Conservation (phyloP, 2,888 invertebrate species). For the Drosophila austrosaltans region DNA sequence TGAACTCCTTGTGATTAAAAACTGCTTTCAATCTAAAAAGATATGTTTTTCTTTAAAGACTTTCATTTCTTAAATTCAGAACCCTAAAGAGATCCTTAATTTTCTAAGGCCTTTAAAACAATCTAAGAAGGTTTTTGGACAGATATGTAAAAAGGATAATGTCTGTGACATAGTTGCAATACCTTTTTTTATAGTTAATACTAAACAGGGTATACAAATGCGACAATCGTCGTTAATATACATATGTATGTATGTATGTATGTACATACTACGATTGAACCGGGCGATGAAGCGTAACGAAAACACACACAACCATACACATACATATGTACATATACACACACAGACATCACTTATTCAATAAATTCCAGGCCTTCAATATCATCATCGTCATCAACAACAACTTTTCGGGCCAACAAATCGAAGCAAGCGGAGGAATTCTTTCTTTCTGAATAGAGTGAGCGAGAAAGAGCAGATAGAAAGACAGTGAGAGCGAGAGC, state of each 20-base stretch:
- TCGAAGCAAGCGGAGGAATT: slow-evolving; percentile 29
- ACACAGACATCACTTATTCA: slow-evolving; percentile 43
- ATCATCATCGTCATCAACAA: slow-evolving; percentile 34
- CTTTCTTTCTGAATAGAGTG: slow-evolving; percentile 29
- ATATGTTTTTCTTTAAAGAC: too few relatives aligned
- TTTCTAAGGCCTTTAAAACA: neutral
- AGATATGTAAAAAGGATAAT: neutral
- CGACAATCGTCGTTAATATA: slow-evolving; percentile 44
- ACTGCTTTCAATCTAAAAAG: too few relatives aligned
- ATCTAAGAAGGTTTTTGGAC: neutral
- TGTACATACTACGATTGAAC: slow-evolving; percentile 24
- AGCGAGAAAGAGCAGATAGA: slow-evolving; percentile 8
- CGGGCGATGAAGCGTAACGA: slow-evolving; percentile 71
- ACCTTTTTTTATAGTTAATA: neutral
- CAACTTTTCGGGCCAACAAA: slow-evolving; percentile 23
- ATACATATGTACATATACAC: slow-evolving; percentile 20
- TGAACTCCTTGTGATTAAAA: too few relatives aligned
- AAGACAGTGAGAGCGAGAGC: slow-evolving; percentile 30
- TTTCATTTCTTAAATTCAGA: too few relatives aligned
- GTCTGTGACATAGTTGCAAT: slow-evolving; percentile 1
- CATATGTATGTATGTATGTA: slow-evolving; percentile 17
- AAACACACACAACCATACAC: slow-evolving; percentile 40
- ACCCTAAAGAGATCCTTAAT: too few relatives aligned
- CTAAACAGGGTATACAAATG: slow-evolving; percentile 54
- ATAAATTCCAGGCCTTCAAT: slow-evolving; percentile 58